These are phyloP conservation scores for Peromyscus polionotus DNA, from an alignment of 2,113 vertebrate genomes.

Conservation along the genomic window DNA sequence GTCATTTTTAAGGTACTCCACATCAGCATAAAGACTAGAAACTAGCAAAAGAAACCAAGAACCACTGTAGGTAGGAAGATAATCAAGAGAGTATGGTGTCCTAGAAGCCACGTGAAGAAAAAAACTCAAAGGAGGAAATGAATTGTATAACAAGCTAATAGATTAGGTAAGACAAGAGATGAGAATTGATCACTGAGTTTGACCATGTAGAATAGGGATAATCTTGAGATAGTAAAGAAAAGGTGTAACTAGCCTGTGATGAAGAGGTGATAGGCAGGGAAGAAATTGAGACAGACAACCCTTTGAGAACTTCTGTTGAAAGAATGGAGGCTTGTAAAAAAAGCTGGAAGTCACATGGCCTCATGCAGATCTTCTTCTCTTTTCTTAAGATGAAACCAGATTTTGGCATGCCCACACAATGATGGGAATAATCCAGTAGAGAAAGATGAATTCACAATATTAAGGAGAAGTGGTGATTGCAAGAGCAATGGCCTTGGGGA, in stretches of 20 bases:
- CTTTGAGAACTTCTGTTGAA: slow-evolving; percentile 22
- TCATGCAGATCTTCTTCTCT: slow-evolving; percentile 17
- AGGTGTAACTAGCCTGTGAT: not conserved
- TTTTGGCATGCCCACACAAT: not conserved
- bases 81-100: not conserved
- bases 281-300: not conserved
- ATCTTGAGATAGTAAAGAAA: not conserved
- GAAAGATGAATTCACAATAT: not conserved
- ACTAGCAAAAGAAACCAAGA: not conserved
- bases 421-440: not conserved
- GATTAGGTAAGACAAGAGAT: not conserved
- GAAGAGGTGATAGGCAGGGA: not conserved
- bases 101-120: not conserved
- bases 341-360: not conserved
- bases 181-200: not conserved
- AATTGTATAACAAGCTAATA: not conserved
- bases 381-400: not conserved
- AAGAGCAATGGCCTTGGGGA: not conserved
- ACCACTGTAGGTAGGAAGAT: not conserved
- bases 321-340: not conserved
- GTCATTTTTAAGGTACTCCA: slow-evolving; percentile 1
- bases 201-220: not conserved
- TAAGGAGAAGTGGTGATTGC: not conserved
- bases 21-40: slow-evolving; percentile 3
- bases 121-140: not conserved